Evolutionary conservation across 2,797 vertebrate species (phyloP).

Genomic region (Hydrolagus colliei): DNA sequence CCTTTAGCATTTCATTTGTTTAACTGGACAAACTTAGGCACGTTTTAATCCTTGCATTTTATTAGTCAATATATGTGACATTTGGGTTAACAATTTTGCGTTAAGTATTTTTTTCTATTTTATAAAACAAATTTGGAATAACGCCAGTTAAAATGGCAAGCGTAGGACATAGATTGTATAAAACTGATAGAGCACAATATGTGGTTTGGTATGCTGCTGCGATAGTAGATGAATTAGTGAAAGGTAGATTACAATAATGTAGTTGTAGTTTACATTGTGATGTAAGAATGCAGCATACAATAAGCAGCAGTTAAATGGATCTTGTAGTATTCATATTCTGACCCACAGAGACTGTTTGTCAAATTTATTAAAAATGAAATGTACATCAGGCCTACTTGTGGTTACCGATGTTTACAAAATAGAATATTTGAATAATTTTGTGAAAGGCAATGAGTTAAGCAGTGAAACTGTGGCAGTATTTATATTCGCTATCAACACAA

Average conservation of each 20-base stretch:
- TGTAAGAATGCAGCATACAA: background rate
- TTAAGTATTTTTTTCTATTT: background rate
- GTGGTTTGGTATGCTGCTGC: background rate
- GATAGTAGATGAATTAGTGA: background rate
- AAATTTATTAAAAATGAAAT: constrained; percentile 20
- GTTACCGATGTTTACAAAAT: background rate
- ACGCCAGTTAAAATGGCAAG: background rate
- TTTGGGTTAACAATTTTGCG: background rate
- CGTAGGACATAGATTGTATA: background rate
- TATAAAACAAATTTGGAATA: background rate
- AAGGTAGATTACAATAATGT: background rate
- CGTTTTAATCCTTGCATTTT: background rate
- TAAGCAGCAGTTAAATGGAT: background rate
- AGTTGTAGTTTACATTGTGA: background rate
- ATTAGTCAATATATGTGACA: background rate
- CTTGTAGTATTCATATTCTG: background rate
- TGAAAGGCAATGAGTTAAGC: background rate
- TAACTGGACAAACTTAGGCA: background rate
- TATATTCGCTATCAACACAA: constrained; percentile 10
- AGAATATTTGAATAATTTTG: constrained; percentile 3
- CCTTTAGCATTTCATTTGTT: background rate
- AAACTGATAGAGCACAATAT: no score
- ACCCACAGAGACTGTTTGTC: background rate
- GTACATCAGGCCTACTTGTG: background rate
- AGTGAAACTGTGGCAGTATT: background rate